A percentile compares a stretch with the other conserved stretches of the same genome.
These are phyloP conservation scores for Erpetoichthys calabaricus DNA, from an alignment of 2,797 vertebrate species.

Conservation along the genomic window DNA sequence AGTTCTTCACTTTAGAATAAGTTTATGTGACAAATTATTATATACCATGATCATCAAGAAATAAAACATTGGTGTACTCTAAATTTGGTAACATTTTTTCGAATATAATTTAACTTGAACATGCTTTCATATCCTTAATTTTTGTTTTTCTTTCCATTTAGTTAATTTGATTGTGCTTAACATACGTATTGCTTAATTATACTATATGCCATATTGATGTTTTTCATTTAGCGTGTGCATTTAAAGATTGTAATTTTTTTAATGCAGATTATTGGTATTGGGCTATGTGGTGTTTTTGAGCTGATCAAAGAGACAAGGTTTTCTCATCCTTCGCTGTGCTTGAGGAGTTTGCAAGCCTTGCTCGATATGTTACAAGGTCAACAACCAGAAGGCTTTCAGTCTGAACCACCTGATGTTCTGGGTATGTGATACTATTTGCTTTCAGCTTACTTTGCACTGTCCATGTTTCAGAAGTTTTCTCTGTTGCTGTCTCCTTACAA, in stretches of 20 bases:
- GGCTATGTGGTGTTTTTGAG: constrained; percentile 94
- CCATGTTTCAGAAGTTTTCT: neutral
- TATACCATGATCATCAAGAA: too few relatives aligned
- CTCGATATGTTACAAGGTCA: constrained; percentile 95
- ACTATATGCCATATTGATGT: too few relatives aligned
- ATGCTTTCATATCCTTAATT: too few relatives aligned
- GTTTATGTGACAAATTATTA: too few relatives aligned
- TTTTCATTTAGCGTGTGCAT: neutral
- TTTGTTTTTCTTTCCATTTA: too few relatives aligned
- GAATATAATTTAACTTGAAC: too few relatives aligned
- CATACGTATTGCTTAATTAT: too few relatives aligned
- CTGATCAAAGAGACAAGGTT: constrained; percentile 95
- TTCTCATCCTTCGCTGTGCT: constrained; percentile 88
- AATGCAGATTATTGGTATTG: constrained; percentile 72
- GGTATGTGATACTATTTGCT: constrained; percentile 46
- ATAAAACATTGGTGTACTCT: too few relatives aligned
- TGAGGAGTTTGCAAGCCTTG: constrained; percentile 90
- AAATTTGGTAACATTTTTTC: too few relatives aligned
- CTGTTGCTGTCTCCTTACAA: neutral
- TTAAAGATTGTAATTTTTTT: constrained; percentile 3
- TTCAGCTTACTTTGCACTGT: neutral
- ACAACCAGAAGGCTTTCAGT: constrained; percentile 92
- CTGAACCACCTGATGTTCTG: constrained; percentile 89
- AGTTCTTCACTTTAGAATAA: too few relatives aligned
- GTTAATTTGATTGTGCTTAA: too few relatives aligned